Conservation (phyloP, 2,888 invertebrate genomes). For the Helleia helle region DNA sequence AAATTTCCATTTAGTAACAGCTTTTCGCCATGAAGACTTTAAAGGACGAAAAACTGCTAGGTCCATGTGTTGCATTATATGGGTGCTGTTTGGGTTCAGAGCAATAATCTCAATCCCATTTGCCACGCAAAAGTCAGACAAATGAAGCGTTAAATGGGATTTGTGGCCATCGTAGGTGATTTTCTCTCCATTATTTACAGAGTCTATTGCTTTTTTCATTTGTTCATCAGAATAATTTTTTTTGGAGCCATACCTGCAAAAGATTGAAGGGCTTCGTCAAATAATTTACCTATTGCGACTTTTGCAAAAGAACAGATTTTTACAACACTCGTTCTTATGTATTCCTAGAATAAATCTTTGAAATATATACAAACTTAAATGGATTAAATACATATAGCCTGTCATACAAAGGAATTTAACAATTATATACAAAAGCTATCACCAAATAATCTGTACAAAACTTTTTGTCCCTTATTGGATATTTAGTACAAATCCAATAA, state of each 20-base stretch:
- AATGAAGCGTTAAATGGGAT: neutral
- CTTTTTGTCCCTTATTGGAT: too few relatives aligned
- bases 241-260: constrained; percentile 21
- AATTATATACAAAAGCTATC: too few relatives aligned
- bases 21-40: neutral
- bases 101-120: constrained; percentile 1
- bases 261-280: too few relatives aligned
- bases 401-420: too few relatives aligned
- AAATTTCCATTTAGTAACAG: neutral
- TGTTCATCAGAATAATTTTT: constrained; percentile 16
- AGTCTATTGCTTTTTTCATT: constrained; percentile 19
- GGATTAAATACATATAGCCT: too few relatives aligned
- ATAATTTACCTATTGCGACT: too few relatives aligned
- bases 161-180: neutral
- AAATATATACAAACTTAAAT: too few relatives aligned
- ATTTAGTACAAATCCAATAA: too few relatives aligned
- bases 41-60: neutral
- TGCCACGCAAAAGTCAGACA: neutral
- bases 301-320: too few relatives aligned
- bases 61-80: constrained; percentile 1
- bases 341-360: too few relatives aligned
- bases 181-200: constrained; percentile 13
- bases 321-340: too few relatives aligned
- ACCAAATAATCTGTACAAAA: too few relatives aligned
- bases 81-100: neutral